Conservation (phyloP, 2,888 invertebrate species). For the Cerastis rubricosa region DNA sequence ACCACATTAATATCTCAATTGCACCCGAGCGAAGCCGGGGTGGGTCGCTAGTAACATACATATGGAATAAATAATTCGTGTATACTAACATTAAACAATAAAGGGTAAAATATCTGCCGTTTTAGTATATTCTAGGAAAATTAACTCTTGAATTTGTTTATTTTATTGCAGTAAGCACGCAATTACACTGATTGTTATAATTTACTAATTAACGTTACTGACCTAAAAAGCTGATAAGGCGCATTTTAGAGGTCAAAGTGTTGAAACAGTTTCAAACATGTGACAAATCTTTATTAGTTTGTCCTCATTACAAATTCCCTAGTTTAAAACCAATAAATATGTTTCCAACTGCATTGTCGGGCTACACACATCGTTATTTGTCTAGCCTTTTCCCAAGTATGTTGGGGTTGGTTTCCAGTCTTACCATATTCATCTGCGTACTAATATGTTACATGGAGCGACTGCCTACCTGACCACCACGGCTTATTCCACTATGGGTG, state of each 20-base stretch:
- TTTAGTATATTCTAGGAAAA: constrained; percentile 9
- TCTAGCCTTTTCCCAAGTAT: not conserved
- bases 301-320: constrained; percentile 8
- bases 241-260: constrained; percentile 53
- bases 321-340: not conserved
- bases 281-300: not conserved
- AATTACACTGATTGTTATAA: constrained; percentile 40
- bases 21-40: too few relatives aligned
- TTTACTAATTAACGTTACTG: constrained; percentile 48
- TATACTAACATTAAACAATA: not conserved
- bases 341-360: not conserved
- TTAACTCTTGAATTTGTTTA: constrained; percentile 7
- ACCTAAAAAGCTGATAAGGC: constrained; percentile 56
- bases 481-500: too few relatives aligned
- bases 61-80: too few relatives aligned
- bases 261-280: constrained; percentile 43
- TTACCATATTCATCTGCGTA: not conserved
- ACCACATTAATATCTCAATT: too few relatives aligned
- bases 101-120: not conserved
- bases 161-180: constrained; percentile 30
- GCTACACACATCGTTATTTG: too few relatives aligned
- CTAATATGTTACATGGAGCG: not conserved
- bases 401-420: not conserved
- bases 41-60: too few relatives aligned
- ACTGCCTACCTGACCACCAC: not conserved